Conservation (phyloP, 2,113 vertebrate genomes). For the Periophthalmodon schlosseri region DNA sequence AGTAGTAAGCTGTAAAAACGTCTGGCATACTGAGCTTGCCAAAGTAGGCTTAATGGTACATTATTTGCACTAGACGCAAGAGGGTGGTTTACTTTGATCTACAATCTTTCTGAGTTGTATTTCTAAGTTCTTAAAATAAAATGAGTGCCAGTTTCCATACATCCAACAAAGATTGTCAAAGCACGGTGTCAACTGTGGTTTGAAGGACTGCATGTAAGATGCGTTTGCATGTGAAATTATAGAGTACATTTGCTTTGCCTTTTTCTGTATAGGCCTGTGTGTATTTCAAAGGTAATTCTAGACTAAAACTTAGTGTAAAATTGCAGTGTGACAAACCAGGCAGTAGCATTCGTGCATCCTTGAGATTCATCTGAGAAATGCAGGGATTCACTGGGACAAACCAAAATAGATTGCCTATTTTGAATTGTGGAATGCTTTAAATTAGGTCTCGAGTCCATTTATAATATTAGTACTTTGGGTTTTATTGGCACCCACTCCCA, state of each 20-base stretch:
- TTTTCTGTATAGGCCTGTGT: background rate
- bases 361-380: background rate
- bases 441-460: background rate
- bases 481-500: background rate
- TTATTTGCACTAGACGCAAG: no score
- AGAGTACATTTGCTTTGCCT: background rate
- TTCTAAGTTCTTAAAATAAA: no score
- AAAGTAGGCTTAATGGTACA: no score
- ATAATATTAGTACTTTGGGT: background rate
- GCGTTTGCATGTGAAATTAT: no score
- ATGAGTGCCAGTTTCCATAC: no score
- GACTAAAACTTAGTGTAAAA: no score
- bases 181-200: no score
- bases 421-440: background rate
- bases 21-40: no score
- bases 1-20: no score
- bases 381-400: background rate
- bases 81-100: no score
- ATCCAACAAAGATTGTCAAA: no score
- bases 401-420: background rate
- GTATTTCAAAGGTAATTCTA: background rate
- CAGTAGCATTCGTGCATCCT: background rate
- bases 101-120: no score
- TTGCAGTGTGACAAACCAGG: background rate
- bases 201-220: background rate